These are phyloP conservation scores for Gnathonemus longibarbis DNA, from an alignment of 2,113 vertebrate genomes.

Conservation along the genomic window DNA sequence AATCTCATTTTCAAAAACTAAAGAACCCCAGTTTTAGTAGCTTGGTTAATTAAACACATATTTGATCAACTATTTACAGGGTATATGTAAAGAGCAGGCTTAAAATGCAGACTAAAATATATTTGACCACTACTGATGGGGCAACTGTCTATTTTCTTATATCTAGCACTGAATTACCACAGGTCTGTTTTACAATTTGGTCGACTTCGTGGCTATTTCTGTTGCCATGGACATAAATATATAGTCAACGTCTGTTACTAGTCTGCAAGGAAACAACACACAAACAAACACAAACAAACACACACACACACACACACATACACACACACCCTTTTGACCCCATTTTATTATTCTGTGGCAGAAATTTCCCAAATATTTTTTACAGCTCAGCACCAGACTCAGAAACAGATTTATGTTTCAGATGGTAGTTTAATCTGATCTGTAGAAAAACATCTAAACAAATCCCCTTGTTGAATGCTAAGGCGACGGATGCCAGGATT, in stretches of 20 bases:
- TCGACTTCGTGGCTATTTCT: neutral
- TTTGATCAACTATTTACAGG: neutral
- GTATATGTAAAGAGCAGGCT: neutral
- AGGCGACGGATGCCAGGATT: neutral
- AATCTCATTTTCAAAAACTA: neutral
- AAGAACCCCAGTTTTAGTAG: neutral
- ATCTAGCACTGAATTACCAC: neutral
- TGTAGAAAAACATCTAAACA: neutral
- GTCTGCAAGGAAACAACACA: neutral
- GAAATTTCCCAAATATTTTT: neutral
- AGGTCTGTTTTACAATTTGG: neutral
- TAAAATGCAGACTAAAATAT: neutral
- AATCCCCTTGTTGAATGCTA: neutral
- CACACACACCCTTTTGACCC: neutral
- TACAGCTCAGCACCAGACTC: neutral
- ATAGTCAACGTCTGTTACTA: neutral
- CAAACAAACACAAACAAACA: neutral
- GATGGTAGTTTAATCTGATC: neutral
- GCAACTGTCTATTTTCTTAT: neutral
- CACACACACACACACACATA: neutral
- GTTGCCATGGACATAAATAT: slow-evolving; percentile 1
- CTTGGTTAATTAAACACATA: neutral
- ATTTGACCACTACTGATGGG: neutral
- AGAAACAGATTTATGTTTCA: neutral
- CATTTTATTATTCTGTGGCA: neutral